Evolutionary conservation across 1,140 invertebrate genomes (phyloP).

Genomic region (Drosophila nigromelanica): DNA sequence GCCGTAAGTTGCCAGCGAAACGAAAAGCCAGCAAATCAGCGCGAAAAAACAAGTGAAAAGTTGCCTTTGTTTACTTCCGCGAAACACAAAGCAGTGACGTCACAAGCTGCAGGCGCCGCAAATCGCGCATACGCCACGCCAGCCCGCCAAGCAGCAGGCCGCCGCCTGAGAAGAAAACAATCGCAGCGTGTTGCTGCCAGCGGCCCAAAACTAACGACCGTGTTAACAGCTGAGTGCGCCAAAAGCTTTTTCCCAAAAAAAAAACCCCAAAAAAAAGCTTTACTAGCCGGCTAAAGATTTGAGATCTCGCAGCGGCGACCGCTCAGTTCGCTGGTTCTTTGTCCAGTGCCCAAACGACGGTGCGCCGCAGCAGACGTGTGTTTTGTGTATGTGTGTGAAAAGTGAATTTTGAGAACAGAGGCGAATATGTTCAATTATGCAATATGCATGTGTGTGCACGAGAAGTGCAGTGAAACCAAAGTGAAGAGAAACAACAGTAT

Average conservation of each 20-base stretch:
- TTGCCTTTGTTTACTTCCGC: constrained; percentile 70
- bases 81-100: constrained; percentile 76
- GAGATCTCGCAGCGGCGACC: constrained; percentile 10
- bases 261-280: constrained; percentile 1
- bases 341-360: constrained; percentile 65
- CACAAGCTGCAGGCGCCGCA: constrained; percentile 46
- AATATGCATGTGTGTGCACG: constrained; percentile 18
- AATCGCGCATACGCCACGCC: constrained; percentile 61
- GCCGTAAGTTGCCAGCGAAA: constrained; percentile 35
- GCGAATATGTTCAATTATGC: constrained; percentile 23
- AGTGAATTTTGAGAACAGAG: background rate
- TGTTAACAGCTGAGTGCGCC: constrained; percentile 68
- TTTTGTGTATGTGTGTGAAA: background rate
- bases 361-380: constrained; percentile 60
- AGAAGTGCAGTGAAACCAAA: constrained; percentile 28
- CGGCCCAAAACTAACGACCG: constrained; percentile 20
- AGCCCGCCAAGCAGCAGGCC: constrained; percentile 42
- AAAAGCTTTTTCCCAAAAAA: constrained; percentile 46
- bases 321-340: constrained; percentile 49
- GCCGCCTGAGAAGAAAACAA: constrained; percentile 60
- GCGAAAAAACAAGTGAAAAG: constrained; percentile 21
- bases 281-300: constrained; percentile 50
- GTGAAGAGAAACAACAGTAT: constrained; percentile 4
- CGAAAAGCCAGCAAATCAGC: constrained; percentile 17
- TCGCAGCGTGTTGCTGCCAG: constrained; percentile 54